phyloP scores from a whole-genome alignment of 1,140 invertebrate genomes.

The Acromyrmex echinatior region DNA sequence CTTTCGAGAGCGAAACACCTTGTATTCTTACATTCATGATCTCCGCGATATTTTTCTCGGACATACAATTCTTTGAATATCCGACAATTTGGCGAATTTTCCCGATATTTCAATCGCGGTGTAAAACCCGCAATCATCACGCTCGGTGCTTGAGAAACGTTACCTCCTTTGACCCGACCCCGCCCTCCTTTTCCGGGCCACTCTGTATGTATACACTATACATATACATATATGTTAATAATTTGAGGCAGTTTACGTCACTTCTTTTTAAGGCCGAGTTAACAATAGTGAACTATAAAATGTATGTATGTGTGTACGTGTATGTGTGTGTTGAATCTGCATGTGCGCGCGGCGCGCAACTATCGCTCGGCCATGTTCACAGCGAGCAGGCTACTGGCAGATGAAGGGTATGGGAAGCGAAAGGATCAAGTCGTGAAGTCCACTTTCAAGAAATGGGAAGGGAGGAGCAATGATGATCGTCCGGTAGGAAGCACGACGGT shows the following conservation, averaged over 20 bases:
- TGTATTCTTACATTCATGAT: no score
- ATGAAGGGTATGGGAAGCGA: slow-evolving; percentile 19
- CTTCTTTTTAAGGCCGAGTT: slow-evolving; percentile 78
- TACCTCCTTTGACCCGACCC: not conserved
- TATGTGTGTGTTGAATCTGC: slow-evolving; percentile 4
- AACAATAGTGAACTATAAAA: slow-evolving; percentile 75
- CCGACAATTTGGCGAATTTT: not conserved
- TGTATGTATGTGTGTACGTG: not conserved
- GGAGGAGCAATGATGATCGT: not conserved
- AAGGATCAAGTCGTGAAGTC: slow-evolving; percentile 1
- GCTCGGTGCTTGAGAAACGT: not conserved
- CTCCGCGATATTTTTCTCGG: not conserved
- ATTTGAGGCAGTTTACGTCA: slow-evolving; percentile 79
- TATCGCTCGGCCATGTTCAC: slow-evolving; percentile 61
- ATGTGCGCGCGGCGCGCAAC: slow-evolving; percentile 40
- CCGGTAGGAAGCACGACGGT: slow-evolving; percentile 39
- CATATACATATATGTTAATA: slow-evolving; percentile 74
- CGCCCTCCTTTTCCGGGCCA: slow-evolving; percentile 27
- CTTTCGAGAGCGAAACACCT: no score
- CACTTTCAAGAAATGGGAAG: not conserved
- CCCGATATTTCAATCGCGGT: not conserved
- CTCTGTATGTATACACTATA: slow-evolving; percentile 49
- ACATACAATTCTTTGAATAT: not conserved
- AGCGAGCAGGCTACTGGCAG: slow-evolving; percentile 49
- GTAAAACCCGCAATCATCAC: not conserved